Percentiles rank a stretch among this genome's conserved stretches.
These are phyloP conservation scores for Drosophila guanche DNA, from an alignment of 1,140 invertebrate species.

Conservation along the genomic window DNA sequence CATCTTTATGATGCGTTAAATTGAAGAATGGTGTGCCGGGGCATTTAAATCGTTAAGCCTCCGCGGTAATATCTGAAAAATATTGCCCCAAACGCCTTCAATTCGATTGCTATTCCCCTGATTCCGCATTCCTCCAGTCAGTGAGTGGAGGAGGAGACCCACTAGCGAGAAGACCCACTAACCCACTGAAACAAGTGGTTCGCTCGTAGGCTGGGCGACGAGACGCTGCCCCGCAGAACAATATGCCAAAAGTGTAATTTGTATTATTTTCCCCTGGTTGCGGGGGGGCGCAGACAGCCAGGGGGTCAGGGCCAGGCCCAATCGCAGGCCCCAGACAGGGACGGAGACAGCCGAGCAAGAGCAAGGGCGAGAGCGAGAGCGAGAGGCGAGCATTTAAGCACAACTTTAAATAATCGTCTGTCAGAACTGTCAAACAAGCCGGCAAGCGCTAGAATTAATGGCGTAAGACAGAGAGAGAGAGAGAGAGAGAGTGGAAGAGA, in stretches of 20 bases:
- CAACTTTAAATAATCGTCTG: conserved; percentile 84
- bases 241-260: conserved; percentile 80
- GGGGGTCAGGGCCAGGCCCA: conserved; percentile 36
- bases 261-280: conserved; percentile 50
- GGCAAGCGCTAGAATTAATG: conserved; percentile 84
- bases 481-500: conserved; percentile 1
- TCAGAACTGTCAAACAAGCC: conserved; percentile 84
- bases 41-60: conserved; percentile 70
- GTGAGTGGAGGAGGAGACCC: background rate
- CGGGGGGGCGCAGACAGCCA: conserved; percentile 32
- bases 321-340: conserved; percentile 15
- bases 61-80: conserved; percentile 37
- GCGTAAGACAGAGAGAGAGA: conserved; percentile 39
- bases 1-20: conserved; percentile 67
- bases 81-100: conserved; percentile 6
- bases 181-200: conserved; percentile 27
- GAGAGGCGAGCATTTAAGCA: conserved; percentile 70
- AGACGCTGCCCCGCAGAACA: conserved; percentile 34
- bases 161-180: conserved; percentile 29
- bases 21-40: conserved; percentile 79
- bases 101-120: conserved; percentile 37
- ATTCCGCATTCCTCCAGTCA: no score
- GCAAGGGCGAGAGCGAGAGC: conserved; percentile 2
- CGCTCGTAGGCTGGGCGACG: conserved; percentile 40
- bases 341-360: background rate